Base-by-base conservation (phyloP, 2,888 invertebrate species). In the Heliconius hortense region DNA sequence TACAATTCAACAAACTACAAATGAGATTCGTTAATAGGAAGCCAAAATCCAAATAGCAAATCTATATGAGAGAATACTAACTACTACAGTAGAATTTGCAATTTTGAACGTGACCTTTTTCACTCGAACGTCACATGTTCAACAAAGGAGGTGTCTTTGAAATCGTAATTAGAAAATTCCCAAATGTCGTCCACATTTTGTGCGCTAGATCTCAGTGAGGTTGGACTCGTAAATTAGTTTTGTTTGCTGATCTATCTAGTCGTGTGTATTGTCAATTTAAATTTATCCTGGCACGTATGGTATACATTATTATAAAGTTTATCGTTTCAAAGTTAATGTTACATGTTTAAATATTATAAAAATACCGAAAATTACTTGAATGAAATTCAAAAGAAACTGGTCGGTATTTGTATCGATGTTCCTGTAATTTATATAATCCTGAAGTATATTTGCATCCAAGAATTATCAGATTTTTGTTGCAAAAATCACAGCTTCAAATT, bases 131-230 rank as follows among this genome's bases (percentile, higher is more conserved):
- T 93, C 92, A 92, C 93, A 92, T 91, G 89, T 87, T 90, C 90
- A 85, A 89, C 90, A 89, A 91, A 91, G 92, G 93, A 94, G 92
- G 90, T 92, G 92, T 93, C 93, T 93, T 93, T 93, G 92, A 91
- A 91, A 91, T 90, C 91, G 93, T 93, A 93, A 94, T 94, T 94
- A 93, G 93, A 92, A 93, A 94, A 93, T 93, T 93, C 93, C 91
- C 89, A 84, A 93, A 91, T 89, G 90, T 88, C 90, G 85, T 86
- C 59, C 84, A 83, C 85, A 85, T 88, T 88, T 86, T 87, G 80
- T 82, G 84, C 83, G 83, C 85, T 81, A 86, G 85, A 86, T 88
- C 88, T 88, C 84, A 86, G 83, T 77, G 82, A 80, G 83, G 81
- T 81, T 80, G 72, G 76, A 79, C 81, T 87, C 85, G 83, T 87